Conservation (phyloP, 2,797 vertebrate genomes). For the Melanotaenia boesemani region DNA sequence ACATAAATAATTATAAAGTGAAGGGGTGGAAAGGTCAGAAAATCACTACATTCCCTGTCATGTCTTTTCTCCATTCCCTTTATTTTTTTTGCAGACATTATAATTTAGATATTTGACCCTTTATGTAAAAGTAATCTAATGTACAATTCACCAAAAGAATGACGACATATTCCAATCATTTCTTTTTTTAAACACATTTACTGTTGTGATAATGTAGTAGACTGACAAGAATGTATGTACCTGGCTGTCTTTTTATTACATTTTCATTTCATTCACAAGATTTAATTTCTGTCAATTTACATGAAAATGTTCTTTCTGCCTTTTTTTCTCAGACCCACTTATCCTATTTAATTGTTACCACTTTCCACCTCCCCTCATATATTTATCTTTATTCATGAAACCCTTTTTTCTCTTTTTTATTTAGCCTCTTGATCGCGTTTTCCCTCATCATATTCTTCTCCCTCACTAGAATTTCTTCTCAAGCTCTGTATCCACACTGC, state of each 20-base stretch:
- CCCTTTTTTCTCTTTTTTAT: background rate
- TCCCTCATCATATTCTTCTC: constrained; percentile 32
- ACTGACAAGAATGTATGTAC: constrained; percentile 23
- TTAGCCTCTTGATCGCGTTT: constrained; percentile 19
- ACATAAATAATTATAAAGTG: background rate
- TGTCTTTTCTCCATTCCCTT: background rate
- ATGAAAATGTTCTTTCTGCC: background rate
- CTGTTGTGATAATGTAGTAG: constrained; percentile 13
- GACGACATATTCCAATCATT: constrained; percentile 20
- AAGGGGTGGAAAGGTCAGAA: background rate
- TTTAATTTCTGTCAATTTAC: constrained; percentile 27
- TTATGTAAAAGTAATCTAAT: constrained; percentile 3
- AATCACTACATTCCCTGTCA: background rate
- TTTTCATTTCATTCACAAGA: constrained; percentile 34
- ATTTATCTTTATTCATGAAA: constrained; percentile 28
- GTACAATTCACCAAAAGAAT: constrained; percentile 7
- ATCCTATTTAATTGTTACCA: background rate
- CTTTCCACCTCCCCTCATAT: background rate
- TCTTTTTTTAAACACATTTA: constrained; percentile 6
- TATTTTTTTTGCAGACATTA: constrained; percentile 17
- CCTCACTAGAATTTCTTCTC: constrained; percentile 33
- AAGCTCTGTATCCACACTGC: constrained; percentile 22
- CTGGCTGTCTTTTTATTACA: constrained; percentile 8
- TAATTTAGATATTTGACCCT: constrained; percentile 3
- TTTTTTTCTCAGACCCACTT: constrained; percentile 3